Percentiles rank a stretch among this genome's conserved stretches.
These are phyloP conservation scores for Peromyscus attwateri DNA, from an alignment of 2,797 vertebrate species.

Conservation along the genomic window DNA sequence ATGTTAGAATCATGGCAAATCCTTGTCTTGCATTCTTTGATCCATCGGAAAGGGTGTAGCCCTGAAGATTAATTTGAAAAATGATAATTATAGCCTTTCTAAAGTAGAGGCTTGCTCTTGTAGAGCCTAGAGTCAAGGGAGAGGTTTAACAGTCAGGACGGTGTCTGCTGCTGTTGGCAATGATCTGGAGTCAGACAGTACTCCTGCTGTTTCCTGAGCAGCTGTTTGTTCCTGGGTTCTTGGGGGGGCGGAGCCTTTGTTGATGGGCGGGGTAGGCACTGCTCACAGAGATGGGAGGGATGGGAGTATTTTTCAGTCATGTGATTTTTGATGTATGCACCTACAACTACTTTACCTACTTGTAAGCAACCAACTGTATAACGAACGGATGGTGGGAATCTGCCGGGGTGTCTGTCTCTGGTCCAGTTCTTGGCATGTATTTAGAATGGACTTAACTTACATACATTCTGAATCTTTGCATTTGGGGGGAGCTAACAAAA, in stretches of 20 bases:
- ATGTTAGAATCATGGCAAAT: slow-evolving; percentile 13
- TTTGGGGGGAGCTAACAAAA: neutral
- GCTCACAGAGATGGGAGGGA: neutral
- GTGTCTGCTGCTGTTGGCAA: slow-evolving; percentile 28
- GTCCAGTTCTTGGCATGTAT: slow-evolving; percentile 4
- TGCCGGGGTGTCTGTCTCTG: neutral
- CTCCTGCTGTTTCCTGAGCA: neutral
- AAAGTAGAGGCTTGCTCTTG: neutral
- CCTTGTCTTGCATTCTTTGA: neutral
- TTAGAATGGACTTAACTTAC: slow-evolving; percentile 24
- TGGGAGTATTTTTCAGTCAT: neutral
- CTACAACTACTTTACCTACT: neutral
- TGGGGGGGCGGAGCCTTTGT: neutral
- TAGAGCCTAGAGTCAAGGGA: neutral
- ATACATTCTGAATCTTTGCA: neutral
- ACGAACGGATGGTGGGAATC: neutral
- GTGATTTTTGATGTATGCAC: neutral
- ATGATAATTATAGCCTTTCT: neutral
- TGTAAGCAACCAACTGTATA: neutral
- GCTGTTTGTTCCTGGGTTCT: neutral
- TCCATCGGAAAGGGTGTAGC: slow-evolving; percentile 16
- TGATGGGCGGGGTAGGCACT: neutral
- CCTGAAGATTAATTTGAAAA: neutral
- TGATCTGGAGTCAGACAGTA: neutral
- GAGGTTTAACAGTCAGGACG: neutral